Base-by-base conservation (phyloP, 2,113 vertebrate genomes). In the Pterophyllum scalare region DNA sequence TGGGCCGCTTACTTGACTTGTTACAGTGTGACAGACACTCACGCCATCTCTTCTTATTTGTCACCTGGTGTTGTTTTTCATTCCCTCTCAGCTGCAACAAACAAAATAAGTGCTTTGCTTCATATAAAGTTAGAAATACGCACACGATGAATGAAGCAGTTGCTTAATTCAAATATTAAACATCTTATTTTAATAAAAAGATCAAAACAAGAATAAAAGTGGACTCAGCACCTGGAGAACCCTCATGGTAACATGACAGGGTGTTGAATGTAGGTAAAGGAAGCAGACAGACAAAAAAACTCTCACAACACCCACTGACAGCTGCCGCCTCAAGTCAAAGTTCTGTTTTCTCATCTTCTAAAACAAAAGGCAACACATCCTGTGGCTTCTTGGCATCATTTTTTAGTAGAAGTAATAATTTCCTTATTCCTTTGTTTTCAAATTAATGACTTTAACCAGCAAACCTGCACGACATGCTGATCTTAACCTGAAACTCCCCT, bases 11-110 rank as follows among this genome's bases (percentile, higher is more conserved):
- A 60, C 72, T 64, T 15, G 40, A 64, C 86, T 77, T 59, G 64
- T 77, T 22, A 77, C 60, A 24, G 59, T 64, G 65, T 40, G 77
- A 75, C 28, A 0, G 52, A 78, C 31, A 59, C 67, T 58, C 75
- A 5, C 81, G 12, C 74, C 84, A 80, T 93, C 90, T 13, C 81
- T 38, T 49, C 77, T 86, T 9, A 31, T 89, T 87, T 86, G 76
- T 87, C 80, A 54, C 28, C 77, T 24, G 35, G 40, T 35, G 19
- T 7, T 79, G 75, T 62, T 80, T 59, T 38, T 1, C 4, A 72
- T 54, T 31, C 0, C 49, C n/a, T 54, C 43, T 58, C 79, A 8
- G 52, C 20, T 7, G 57, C 19, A n/a, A 77, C 46, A 54, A 56
- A 80, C 46, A 49, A 49, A 83, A 77, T n/a, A 13, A 70, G 15